phyloP scores from a whole-genome alignment of 2,888 invertebrate species.

The Epistrophe grossulariae region DNA sequence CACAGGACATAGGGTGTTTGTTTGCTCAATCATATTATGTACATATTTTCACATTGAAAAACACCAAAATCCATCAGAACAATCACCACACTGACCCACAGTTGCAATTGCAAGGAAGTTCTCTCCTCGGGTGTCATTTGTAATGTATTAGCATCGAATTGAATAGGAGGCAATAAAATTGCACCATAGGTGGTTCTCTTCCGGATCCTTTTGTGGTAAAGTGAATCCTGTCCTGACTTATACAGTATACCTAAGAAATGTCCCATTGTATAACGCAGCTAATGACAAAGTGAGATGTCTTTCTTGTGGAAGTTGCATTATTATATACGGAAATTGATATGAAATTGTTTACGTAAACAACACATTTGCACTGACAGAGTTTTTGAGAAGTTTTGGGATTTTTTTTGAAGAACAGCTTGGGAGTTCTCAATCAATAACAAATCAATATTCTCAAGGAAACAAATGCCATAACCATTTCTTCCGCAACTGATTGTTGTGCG shows the following conservation, averaged over 20 bases:
- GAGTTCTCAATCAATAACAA: constrained; percentile 74
- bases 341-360: constrained; percentile 75
- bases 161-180: constrained; percentile 75
- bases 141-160: constrained; percentile 67
- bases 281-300: constrained; percentile 66
- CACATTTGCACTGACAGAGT: constrained; percentile 55
- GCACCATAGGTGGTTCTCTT: constrained; percentile 77
- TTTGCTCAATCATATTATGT: constrained; percentile 60
- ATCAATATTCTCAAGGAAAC: constrained; percentile 70
- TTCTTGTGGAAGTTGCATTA: constrained; percentile 70
- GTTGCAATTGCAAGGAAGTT: constrained; percentile 21
- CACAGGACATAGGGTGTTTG: constrained; percentile 73
- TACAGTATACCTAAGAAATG: constrained; percentile 40
- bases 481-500: constrained; percentile 59
- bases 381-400: constrained; percentile 1
- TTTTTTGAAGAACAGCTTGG: constrained; percentile 56
- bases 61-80: constrained; percentile 38
- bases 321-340: constrained; percentile 51
- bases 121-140: constrained; percentile 67
- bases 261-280: constrained; percentile 37
- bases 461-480: constrained; percentile 38
- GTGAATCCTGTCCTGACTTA: constrained; percentile 55
- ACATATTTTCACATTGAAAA: constrained; percentile 17
- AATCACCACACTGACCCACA: constrained; percentile 44
- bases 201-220: constrained; percentile 75